Percentiles rank a stretch among this genome's conserved stretches.
These are phyloP conservation scores for Pseudomugil gertrudae DNA, from an alignment of 2,797 vertebrate genomes.

Conservation along the genomic window DNA sequence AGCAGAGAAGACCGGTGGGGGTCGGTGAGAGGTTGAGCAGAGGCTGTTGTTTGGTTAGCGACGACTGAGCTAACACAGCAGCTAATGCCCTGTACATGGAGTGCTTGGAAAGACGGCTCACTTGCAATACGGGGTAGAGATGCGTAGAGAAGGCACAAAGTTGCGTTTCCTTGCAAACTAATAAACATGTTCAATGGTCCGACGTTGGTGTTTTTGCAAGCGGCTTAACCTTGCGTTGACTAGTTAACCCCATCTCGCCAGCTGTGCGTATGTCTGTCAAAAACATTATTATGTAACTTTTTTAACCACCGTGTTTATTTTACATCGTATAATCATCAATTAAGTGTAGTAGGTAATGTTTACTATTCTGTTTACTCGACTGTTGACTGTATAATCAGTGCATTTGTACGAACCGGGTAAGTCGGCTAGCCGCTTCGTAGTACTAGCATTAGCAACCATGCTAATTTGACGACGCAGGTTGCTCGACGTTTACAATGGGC, in stretches of 20 bases:
- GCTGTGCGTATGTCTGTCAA: slow-evolving; percentile 26
- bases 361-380: background rate
- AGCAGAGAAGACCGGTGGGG: slow-evolving; percentile 30
- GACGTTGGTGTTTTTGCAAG: slow-evolving; percentile 7
- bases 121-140: slow-evolving; percentile 17
- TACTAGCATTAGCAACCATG: slow-evolving; percentile 61
- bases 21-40: slow-evolving; percentile 57
- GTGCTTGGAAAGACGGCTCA: background rate
- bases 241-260: slow-evolving; percentile 51
- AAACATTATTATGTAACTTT: background rate
- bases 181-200: background rate
- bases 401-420: background rate
- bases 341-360: fast-evolving
- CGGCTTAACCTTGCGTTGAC: slow-evolving; percentile 56
- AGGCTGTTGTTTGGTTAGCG: slow-evolving; percentile 72
- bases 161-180: background rate
- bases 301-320: fast-evolving
- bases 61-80: slow-evolving; percentile 12
- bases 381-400: fast-evolving
- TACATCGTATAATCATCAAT: too few relatives aligned
- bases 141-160: background rate
- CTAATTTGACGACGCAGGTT: slow-evolving; percentile 74
- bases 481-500: background rate
- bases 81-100: background rate
- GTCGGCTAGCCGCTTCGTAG: slow-evolving; percentile 31